Evolutionary conservation across 2,888 invertebrate genomes (phyloP), one percentile per base, ranked within the genome.

Genomic region (Brachylomia viminalis): DNA sequence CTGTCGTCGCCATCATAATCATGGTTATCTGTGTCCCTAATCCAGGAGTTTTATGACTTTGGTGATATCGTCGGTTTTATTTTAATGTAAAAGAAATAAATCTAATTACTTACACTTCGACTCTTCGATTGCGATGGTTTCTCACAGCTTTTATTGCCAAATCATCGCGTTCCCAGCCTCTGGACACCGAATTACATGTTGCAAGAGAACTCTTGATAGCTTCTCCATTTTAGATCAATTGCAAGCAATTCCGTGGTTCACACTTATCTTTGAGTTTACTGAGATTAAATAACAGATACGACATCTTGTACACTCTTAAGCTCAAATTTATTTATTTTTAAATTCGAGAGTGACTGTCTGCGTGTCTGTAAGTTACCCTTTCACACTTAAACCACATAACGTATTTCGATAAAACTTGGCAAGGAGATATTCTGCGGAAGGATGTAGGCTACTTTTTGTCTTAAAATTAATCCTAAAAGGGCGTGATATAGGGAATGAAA

Each of bases 131-230:
- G 52, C 54, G 2, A 30, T 61, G 52, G 42, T 52, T 79, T 83
- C 79, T 68, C 79, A 66, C 62, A 72, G 61, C 17, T 20, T 59
- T 79, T 84, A 64, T 77, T 84, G 82, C 76, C 70, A 66, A 79
- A 79, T 87, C 81, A 87, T 83, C 17, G 23, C 11, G 77, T 78
- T 86, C 84, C 79, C 84, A 87, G 77, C 58, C 65, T 68, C 65
- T 47, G 72, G 56, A 56, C 42, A 54, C 74, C 20, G 45, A 79
- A 75, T 77, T 78, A 80, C 52, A 85, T 77, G 75, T 79, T 80
- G 74, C 68, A 62, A 81, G 72, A 79, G 65, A 77, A 54, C 49
- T 64, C 33, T 70, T 65, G 67, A 82, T 77, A 72, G 70, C 65
- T 74, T 80, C 72, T 72, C 76, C 64, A 77, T 81, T 79, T 79